Conservation (phyloP, 53 echinoderm and acorn worm genomes). For the Actinopyga echinites region DNA sequence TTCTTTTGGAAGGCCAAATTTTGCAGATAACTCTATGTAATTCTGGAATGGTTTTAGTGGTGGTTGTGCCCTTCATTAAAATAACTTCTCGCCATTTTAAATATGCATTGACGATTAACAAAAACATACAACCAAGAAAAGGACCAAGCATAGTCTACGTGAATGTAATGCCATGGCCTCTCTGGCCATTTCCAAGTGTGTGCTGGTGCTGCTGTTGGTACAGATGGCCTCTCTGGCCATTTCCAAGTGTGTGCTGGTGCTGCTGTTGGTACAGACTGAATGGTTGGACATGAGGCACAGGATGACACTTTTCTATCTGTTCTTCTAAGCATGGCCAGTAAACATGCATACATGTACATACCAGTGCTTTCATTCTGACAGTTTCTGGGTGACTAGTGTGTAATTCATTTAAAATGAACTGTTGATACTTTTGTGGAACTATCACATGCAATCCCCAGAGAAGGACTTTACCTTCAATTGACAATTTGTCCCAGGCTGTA, state of each 20-base stretch:
- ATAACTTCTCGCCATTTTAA: constrained; percentile 67
- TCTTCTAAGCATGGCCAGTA: constrained; percentile 58
- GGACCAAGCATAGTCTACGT: constrained; percentile 73
- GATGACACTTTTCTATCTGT: constrained; percentile 46
- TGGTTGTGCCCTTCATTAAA: constrained; percentile 46
- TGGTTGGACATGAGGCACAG: constrained; percentile 37
- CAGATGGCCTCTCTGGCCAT: too few relatives aligned
- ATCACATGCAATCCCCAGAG: constrained; percentile 56
- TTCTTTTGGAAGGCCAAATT: constrained; percentile 10
- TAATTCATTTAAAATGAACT: constrained; percentile 44
- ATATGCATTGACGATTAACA: constrained; percentile 54
- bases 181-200: constrained; percentile 62
- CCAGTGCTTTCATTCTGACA: constrained; percentile 47
- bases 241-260: too few relatives aligned
- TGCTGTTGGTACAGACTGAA: too few relatives aligned
- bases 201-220: constrained; percentile 46
- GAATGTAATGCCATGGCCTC: constrained; percentile 55
- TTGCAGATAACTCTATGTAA: constrained; percentile 10
- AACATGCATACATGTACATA: constrained; percentile 51
- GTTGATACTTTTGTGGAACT: constrained; percentile 44
- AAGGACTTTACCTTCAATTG: constrained; percentile 51
- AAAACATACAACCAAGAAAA: constrained; percentile 51
- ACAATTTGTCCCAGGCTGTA: constrained; percentile 45
- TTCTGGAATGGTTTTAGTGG: constrained; percentile 13
- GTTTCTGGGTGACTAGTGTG: constrained; percentile 52